Conservation (phyloP, 2,888 invertebrate species). For the Nasonovia ribisnigri region DNA sequence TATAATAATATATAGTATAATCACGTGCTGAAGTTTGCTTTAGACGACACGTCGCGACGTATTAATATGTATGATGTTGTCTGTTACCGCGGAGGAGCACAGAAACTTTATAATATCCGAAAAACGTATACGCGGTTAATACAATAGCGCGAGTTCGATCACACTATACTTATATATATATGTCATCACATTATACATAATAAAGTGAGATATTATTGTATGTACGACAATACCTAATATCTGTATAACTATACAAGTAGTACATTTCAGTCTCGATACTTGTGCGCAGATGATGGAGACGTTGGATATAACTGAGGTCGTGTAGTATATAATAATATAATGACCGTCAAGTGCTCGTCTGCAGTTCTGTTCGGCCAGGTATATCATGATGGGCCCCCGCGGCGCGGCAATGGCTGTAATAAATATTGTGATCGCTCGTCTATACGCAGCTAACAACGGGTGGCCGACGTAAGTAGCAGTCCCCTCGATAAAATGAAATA, state of each 20-base stretch:
- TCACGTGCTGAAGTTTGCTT: background rate
- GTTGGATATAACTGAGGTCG: background rate
- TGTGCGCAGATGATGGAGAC: background rate
- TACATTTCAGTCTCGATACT: background rate
- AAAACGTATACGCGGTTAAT: background rate
- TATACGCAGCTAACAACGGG: constrained; percentile 41
- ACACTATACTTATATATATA: background rate
- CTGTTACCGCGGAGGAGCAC: background rate
- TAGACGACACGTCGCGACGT: background rate
- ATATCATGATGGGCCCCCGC: constrained; percentile 33
- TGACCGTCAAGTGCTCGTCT: constrained; percentile 52
- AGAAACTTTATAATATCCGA: background rate
- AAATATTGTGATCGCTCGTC: constrained; percentile 63
- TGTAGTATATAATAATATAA: background rate
- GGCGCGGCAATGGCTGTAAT: constrained; percentile 37
- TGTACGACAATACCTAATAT: background rate
- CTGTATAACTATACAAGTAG: background rate
- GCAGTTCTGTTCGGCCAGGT: constrained; percentile 35
- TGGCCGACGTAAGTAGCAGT: constrained; percentile 25
- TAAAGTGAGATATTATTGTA: background rate
- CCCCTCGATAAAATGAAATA: constrained; percentile 39
- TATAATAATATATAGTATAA: background rate
- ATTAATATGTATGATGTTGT: background rate
- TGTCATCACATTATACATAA: background rate
- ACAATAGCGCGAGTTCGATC: background rate